phyloP scores from a whole-genome alignment of 2,113 vertebrate genomes.

The Malurus alboscapulatus region DNA sequence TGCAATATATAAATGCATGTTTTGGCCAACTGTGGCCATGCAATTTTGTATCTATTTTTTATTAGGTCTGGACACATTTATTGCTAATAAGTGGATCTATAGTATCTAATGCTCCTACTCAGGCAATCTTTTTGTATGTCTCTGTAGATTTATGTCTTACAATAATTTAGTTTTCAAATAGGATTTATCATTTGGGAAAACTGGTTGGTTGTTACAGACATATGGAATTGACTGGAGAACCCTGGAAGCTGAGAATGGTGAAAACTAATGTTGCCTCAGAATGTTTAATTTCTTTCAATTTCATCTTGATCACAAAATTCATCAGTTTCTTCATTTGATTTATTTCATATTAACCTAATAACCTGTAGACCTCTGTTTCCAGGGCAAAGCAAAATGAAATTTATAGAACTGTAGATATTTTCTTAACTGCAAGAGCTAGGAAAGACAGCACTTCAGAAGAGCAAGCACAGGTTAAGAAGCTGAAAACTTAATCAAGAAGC shows the following conservation, averaged over 20 bases:
- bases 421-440: background rate
- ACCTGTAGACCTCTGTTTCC: background rate
- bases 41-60: background rate
- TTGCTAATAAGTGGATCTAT: background rate
- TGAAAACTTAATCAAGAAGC: background rate
- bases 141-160: background rate
- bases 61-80: background rate
- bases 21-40: background rate
- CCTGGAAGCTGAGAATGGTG: background rate
- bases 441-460: background rate
- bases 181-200: background rate
- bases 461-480: background rate
- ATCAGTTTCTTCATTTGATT: background rate
- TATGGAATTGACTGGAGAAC: background rate
- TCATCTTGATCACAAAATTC: slow-evolving; percentile 13
- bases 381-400: slow-evolving; percentile 22
- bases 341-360: slow-evolving; percentile 30
- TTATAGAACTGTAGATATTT: background rate
- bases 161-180: background rate
- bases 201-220: background rate
- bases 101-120: background rate
- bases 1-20: background rate
- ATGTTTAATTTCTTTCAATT: background rate
- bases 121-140: background rate
- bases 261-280: slow-evolving; percentile 4